These are phyloP conservation scores for Perca flavescens DNA, from an alignment of 2,113 vertebrate species.

Conservation along the genomic window DNA sequence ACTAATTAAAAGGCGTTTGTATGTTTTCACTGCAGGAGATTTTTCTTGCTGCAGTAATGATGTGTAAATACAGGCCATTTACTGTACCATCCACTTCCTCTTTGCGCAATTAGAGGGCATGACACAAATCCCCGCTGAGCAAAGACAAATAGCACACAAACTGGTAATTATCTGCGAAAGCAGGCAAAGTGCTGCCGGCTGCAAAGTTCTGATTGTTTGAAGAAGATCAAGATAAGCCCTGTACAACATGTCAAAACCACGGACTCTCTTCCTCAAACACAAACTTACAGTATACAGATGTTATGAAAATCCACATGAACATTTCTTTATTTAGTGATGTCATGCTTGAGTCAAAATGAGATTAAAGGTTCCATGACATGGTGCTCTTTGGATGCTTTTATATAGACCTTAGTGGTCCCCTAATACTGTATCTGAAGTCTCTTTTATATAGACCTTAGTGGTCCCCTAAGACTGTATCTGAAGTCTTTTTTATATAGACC, in stretches of 20 bases:
- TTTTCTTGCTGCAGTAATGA: conserved; percentile 65
- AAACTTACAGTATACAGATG: background rate
- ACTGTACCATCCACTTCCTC: conserved; percentile 64
- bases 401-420: too few species aligned
- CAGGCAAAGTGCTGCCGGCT: conserved; percentile 29
- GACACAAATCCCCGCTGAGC: conserved; percentile 65
- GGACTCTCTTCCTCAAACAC: too few species aligned
- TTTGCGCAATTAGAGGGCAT: conserved; percentile 69
- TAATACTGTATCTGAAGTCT: too few species aligned
- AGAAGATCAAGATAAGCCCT: conserved; percentile 16
- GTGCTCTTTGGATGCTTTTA: too few species aligned
- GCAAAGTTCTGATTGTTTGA: conserved; percentile 35
- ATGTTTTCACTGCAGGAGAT: conserved; percentile 61
- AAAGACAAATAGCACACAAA: conserved; percentile 56
- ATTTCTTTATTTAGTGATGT: background rate
- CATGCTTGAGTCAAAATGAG: background rate
- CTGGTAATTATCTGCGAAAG: conserved; percentile 56
- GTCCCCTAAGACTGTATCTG: too few species aligned
- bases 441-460: too few species aligned
- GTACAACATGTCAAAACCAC: conserved; percentile 22
- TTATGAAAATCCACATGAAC: background rate
- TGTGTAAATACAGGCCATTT: conserved; percentile 67
- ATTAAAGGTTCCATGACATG: background rate
- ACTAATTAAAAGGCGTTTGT: conserved; percentile 60
- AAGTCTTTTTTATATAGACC: too few species aligned